Conservation (phyloP, 2,888 invertebrate genomes). For the Apodemia duryi region DNA sequence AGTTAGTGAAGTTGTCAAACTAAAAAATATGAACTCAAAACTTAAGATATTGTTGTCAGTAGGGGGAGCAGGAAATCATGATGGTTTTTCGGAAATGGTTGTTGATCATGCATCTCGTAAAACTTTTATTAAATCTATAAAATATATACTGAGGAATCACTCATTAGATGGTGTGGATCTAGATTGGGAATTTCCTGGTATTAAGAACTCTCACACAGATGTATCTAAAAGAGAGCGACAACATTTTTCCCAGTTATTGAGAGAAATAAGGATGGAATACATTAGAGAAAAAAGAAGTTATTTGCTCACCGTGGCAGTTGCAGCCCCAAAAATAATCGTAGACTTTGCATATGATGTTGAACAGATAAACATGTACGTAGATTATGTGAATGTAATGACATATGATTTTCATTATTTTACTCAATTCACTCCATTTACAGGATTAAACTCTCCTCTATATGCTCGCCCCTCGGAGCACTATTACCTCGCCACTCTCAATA, state of each 20-base stretch:
- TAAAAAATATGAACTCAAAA: slow-evolving; percentile 81
- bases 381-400: slow-evolving; percentile 93
- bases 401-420: slow-evolving; percentile 93
- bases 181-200: slow-evolving; percentile 93
- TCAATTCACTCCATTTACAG: slow-evolving; percentile 88
- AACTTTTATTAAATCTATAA: slow-evolving; percentile 77
- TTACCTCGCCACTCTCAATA: slow-evolving; percentile 85
- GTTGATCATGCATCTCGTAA: slow-evolving; percentile 84
- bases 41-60: slow-evolving; percentile 89
- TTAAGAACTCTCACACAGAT: slow-evolving; percentile 44
- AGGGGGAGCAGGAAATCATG: slow-evolving; percentile 80
- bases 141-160: slow-evolving; percentile 70
- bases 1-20: slow-evolving; percentile 59
- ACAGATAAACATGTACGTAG: slow-evolving; percentile 88
- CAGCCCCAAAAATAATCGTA: slow-evolving; percentile 87
- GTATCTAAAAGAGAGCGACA: slow-evolving; percentile 75
- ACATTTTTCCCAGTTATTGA: slow-evolving; percentile 86
- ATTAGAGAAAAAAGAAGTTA: slow-evolving; percentile 78
- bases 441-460: slow-evolving; percentile 90
- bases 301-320: slow-evolving; percentile 87
- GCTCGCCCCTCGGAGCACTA: slow-evolving; percentile 79
- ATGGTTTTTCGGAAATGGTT: slow-evolving; percentile 87
- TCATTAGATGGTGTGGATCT: slow-evolving; percentile 86
- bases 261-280: slow-evolving; percentile 85
- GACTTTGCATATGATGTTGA: slow-evolving; percentile 88